These are phyloP conservation scores for Mythimna ferrago DNA, from an alignment of 2,888 invertebrate genomes.

Conservation along the genomic window DNA sequence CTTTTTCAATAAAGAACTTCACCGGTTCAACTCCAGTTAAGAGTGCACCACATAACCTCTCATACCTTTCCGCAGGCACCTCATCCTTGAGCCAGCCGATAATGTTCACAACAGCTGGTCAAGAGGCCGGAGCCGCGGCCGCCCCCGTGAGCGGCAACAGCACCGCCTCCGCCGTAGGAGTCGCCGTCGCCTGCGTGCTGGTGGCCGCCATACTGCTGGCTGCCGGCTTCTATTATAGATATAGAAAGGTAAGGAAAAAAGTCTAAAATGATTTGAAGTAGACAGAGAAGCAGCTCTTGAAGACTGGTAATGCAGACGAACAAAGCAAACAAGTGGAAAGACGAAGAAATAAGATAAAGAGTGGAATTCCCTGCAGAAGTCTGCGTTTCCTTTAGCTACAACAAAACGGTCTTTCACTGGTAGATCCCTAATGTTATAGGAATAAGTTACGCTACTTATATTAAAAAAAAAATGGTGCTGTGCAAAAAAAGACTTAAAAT, in stretches of 20 bases:
- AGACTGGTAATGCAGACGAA: no score
- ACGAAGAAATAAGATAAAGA: no score
- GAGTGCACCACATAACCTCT: not conserved
- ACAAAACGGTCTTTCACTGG: no score
- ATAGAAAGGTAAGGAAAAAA: conserved; percentile 84
- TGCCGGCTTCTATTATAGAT: conserved; percentile 92
- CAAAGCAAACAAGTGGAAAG: no score
- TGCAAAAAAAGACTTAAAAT: no score
- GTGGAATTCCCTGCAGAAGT: no score
- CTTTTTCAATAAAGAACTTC: no score
- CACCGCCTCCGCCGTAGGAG: conserved; percentile 92
- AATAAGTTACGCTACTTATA: no score
- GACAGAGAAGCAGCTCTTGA: not conserved
- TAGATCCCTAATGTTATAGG: no score
- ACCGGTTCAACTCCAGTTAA: no score
- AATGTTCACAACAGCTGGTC: conserved; percentile 94
- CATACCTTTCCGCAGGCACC: conserved; percentile 89
- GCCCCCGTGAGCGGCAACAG: conserved; percentile 89
- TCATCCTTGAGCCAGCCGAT: conserved; percentile 94
- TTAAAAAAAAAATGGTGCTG: no score
- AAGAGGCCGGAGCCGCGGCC: conserved; percentile 93
- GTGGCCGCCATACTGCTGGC: conserved; percentile 92
- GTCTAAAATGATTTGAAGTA: not conserved
- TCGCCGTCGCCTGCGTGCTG: conserved; percentile 91
- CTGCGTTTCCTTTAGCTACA: no score